These are phyloP conservation scores for Radopholus similis DNA, from an alignment of 1,140 invertebrate species.

Conservation along the genomic window DNA sequence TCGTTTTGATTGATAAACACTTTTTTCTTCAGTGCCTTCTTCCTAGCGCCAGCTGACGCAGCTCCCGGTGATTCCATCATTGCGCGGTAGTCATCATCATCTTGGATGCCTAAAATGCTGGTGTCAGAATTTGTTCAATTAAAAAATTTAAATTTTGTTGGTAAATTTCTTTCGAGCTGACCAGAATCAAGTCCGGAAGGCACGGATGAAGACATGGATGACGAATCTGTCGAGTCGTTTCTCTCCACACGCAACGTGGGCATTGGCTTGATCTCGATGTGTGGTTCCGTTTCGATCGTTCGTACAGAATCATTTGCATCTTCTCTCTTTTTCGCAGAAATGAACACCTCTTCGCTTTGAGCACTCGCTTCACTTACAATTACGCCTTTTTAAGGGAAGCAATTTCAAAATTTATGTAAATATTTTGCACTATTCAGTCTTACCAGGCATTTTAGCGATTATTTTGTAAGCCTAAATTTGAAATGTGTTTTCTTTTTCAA, in stretches of 20 bases:
- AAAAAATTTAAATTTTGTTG: background rate
- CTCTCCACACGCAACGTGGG: background rate
- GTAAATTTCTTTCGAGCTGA: background rate
- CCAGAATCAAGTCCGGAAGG: constrained; percentile 13
- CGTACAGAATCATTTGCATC: background rate
- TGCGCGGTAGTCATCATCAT: constrained; percentile 11
- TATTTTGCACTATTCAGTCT: background rate
- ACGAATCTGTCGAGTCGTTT: constrained; percentile 4
- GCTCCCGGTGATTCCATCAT: constrained; percentile 1
- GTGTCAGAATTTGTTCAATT: background rate
- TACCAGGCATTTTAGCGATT: constrained; percentile 27
- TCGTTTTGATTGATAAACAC: background rate
- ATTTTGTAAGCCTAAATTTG: constrained; percentile 28
- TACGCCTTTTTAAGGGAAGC: background rate
- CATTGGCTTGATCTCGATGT: background rate
- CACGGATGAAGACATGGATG: background rate
- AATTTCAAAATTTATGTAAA: background rate
- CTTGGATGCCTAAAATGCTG: constrained; percentile 12
- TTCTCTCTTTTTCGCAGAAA: constrained; percentile 3
- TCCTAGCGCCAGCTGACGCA: background rate
- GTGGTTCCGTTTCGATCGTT: background rate
- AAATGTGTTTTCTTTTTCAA: background rate
- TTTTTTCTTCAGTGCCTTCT: background rate
- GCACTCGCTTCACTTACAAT: constrained; percentile 9
- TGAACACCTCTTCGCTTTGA: constrained; percentile 28